phyloP scores from a whole-genome alignment of 1,140 invertebrate genomes.

The Scaptomyza graminum region DNA sequence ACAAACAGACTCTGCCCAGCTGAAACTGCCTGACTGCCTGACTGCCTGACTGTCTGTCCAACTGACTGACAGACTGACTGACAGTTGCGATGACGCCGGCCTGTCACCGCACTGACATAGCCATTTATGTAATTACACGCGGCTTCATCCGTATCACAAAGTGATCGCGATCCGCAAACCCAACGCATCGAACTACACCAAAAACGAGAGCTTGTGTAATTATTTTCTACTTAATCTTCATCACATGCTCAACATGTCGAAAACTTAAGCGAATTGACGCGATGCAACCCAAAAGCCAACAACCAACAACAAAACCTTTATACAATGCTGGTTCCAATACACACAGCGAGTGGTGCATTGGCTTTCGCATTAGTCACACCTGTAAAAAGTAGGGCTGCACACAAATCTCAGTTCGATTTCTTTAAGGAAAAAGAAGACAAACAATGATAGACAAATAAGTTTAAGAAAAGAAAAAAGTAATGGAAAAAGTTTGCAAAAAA shows the following conservation, averaged over 20 bases:
- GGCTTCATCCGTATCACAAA: constrained; percentile 57
- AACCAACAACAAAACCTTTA: constrained; percentile 15
- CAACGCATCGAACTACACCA: constrained; percentile 1
- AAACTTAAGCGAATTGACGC: constrained; percentile 78
- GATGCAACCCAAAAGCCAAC: constrained; percentile 39
- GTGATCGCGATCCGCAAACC: constrained; percentile 54
- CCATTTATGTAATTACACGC: constrained; percentile 76
- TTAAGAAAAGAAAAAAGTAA: too few relatives aligned
- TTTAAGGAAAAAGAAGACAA: too few relatives aligned
- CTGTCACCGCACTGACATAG: constrained; percentile 78
- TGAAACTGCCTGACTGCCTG: constrained; percentile 9
- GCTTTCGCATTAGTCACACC: constrained; percentile 7
- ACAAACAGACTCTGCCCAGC: neutral
- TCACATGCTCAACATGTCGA: constrained; percentile 79
- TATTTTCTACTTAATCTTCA: constrained; percentile 82
- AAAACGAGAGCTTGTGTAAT: constrained; percentile 70
- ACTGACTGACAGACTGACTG: constrained; percentile 21
- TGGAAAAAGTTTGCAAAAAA: too few relatives aligned
- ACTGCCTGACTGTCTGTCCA: constrained; percentile 16
- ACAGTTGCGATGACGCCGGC: constrained; percentile 69
- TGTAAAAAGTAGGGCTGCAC: constrained; percentile 2
- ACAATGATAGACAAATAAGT: too few relatives aligned
- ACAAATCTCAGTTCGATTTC: too few relatives aligned
- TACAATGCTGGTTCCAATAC: neutral
- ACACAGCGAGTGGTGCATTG: constrained; percentile 12